These are phyloP conservation scores for Empidonax alnorum DNA, from an alignment of 2,113 vertebrate species.

Conservation along the genomic window DNA sequence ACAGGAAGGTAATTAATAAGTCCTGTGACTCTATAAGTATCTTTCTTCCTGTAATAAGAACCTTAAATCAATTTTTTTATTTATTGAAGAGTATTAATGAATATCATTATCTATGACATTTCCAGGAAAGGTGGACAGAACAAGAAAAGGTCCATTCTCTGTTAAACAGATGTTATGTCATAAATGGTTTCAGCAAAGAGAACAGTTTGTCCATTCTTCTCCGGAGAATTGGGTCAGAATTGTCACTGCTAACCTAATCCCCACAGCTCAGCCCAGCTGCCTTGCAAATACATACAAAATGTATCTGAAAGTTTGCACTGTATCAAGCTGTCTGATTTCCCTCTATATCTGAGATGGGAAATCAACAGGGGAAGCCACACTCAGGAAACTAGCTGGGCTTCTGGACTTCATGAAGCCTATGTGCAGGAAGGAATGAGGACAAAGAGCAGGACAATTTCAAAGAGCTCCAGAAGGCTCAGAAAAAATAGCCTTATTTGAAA, in stretches of 20 bases:
- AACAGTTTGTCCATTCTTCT: not conserved
- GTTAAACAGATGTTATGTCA: not conserved
- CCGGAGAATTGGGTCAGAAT: not conserved
- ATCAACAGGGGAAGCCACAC: not conserved
- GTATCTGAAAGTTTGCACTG: not conserved
- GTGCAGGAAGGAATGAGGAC: not conserved
- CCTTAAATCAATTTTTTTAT: not conserved
- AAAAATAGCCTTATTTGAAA: not conserved
- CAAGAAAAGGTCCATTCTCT: not conserved
- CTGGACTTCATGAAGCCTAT: not conserved
- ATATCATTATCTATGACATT: not conserved
- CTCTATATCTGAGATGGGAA: not conserved
- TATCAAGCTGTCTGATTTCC: not conserved
- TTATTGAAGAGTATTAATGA: not conserved
- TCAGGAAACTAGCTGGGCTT: not conserved
- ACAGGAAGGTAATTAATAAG: not conserved
- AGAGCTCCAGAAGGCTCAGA: not conserved
- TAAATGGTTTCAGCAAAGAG: not conserved
- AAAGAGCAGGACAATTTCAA: not conserved
- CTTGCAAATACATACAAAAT: not conserved
- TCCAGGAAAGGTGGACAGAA: not conserved
- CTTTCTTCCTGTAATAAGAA: not conserved
- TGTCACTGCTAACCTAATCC: not conserved
- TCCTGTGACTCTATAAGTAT: not conserved
- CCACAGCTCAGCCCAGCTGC: not conserved